phyloP scores from a whole-genome alignment of 2,797 vertebrate genomes.

The Anisognathus igniventris region DNA sequence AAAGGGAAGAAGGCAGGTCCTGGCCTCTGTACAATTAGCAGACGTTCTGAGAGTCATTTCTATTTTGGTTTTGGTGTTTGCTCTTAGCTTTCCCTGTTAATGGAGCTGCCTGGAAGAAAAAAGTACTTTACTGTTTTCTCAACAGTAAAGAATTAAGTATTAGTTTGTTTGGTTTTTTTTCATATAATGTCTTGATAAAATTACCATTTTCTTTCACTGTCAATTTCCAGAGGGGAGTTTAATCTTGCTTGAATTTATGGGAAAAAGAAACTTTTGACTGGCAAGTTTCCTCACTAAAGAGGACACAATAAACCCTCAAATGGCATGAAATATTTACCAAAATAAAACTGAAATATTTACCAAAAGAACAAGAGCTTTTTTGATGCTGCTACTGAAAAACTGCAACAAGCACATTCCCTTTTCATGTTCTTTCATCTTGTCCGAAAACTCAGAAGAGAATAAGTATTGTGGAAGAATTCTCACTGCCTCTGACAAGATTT shows the following conservation, averaged over 20 bases:
- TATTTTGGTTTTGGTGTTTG: not conserved
- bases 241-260: not conserved
- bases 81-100: not conserved
- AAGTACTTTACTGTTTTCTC: not conserved
- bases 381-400: not conserved
- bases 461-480: not conserved
- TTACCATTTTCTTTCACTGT: not conserved
- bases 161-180: rapidly evolving
- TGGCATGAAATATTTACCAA: not conserved
- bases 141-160: not conserved
- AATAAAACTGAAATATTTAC: conserved; percentile 12
- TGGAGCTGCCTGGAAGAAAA: not conserved
- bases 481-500: not conserved
- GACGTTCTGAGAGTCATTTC: not conserved
- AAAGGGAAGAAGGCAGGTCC: not conserved
- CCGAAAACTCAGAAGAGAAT: not conserved
- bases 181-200: not conserved
- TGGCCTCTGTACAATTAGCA: not conserved
- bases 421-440: not conserved
- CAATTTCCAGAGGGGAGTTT: not conserved
- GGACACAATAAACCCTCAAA: not conserved
- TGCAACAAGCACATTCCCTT: not conserved
- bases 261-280: not conserved
- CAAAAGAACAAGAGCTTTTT: not conserved
- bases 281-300: not conserved